Conservation (phyloP, 35 echinoderm and acorn worm species). For the Lytechinus pictus region DNA sequence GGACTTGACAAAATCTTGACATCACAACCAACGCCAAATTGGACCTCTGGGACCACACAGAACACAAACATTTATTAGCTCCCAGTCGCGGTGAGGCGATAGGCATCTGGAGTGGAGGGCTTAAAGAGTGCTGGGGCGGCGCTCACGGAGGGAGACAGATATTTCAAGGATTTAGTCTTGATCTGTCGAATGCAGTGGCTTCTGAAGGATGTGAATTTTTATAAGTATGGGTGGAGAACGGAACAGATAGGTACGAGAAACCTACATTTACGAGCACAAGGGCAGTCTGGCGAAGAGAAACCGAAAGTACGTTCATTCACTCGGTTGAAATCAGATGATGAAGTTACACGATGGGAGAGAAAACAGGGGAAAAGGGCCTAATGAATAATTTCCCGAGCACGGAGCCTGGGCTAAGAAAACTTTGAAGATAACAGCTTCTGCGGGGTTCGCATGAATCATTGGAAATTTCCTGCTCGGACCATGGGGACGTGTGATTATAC, state of each 20-base stretch:
- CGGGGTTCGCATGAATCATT: conserved; percentile 41
- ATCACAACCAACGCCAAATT: conserved; percentile 40
- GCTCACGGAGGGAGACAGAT: not conserved
- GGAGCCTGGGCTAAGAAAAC: conserved; percentile 43
- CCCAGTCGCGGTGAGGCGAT: not conserved
- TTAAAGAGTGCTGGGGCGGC: not conserved
- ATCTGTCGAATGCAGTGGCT: not conserved
- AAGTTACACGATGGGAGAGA: conserved; percentile 26
- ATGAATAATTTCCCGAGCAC: conserved; percentile 50
- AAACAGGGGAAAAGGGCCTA: conserved; percentile 37
- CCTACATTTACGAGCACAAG: not conserved
- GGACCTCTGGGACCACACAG: conserved; percentile 32
- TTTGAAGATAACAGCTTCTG: conserved; percentile 24
- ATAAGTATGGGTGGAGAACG: conserved; percentile 21
- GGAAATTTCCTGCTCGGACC: conserved; percentile 36
- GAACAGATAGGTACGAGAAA: not conserved
- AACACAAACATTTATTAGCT: conserved; percentile 40
- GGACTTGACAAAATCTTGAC: not conserved
- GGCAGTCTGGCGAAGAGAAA: not conserved
- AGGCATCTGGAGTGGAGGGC: not conserved
- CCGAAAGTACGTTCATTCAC: conserved; percentile 49
- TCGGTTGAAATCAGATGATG: not conserved
- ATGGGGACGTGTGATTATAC: conserved; percentile 43
- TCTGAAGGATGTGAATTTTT: not conserved
- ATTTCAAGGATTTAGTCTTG: not conserved